Conservation (phyloP, 2,797 vertebrate species). For the Sorex maritimensis region DNA sequence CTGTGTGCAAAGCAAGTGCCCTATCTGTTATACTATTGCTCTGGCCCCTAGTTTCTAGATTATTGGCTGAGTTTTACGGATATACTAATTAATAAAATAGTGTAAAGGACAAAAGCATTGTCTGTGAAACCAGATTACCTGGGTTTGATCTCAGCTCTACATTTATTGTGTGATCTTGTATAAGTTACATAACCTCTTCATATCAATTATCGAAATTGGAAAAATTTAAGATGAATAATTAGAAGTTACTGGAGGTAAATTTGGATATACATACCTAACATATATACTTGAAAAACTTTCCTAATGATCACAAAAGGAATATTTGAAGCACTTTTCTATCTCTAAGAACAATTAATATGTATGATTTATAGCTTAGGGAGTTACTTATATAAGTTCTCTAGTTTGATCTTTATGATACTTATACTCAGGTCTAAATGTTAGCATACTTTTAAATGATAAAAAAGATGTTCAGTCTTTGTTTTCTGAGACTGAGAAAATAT, state of each 20-base stretch:
- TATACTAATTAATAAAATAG: background rate
- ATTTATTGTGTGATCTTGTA: constrained; percentile 39
- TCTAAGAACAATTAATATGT: constrained; percentile 37
- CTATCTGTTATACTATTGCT: too few relatives aligned
- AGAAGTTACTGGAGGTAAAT: constrained; percentile 41
- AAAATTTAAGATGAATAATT: constrained; percentile 55
- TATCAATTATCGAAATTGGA: background rate
- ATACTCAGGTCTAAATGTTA: constrained; percentile 36
- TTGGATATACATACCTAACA: background rate
- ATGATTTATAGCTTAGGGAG: constrained; percentile 46
- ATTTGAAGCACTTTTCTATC: background rate
- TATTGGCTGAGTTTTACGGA: background rate
- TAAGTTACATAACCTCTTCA: constrained; percentile 12
- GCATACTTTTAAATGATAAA: constrained; percentile 39
- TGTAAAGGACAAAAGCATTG: background rate
- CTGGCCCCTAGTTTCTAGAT: too few relatives aligned
- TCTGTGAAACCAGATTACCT: constrained; percentile 27
- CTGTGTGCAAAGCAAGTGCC: too few relatives aligned
- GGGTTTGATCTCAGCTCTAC: constrained; percentile 50
- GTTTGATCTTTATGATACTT: constrained; percentile 63
- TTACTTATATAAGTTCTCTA: constrained; percentile 61
- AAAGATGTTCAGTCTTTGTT: constrained; percentile 3
- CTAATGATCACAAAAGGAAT: background rate
- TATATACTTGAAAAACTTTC: background rate
- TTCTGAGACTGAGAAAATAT: background rate